Evolutionary conservation across 2,888 invertebrate genomes (phyloP).

Genomic region (Brenthis hecate): DNA sequence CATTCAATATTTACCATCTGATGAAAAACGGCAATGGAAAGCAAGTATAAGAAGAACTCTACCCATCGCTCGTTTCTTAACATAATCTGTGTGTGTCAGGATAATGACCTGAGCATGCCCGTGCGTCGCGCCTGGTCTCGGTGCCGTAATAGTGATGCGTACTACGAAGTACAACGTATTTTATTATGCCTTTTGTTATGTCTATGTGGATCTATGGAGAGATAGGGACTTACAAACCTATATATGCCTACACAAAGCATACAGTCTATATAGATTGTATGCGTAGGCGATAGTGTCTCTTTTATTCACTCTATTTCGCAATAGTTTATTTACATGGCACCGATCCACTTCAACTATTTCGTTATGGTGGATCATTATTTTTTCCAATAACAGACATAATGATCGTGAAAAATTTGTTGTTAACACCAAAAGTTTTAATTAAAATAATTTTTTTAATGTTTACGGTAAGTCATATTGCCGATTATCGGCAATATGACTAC

Average conservation of each 20-base stretch:
- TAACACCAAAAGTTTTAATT: too few relatives aligned
- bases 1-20: not conserved
- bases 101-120: conserved; percentile 48
- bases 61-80: conserved; percentile 26
- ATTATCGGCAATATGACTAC: too few relatives aligned
- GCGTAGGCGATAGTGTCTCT: conserved; percentile 16
- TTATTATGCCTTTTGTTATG: conserved; percentile 38
- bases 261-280: conserved; percentile 5
- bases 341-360: conserved; percentile 3
- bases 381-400: conserved; percentile 1
- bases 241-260: not conserved
- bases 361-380: not conserved
- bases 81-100: conserved; percentile 42
- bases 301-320: conserved; percentile 17
- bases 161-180: conserved; percentile 42
- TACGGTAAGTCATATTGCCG: too few relatives aligned
- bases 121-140: conserved; percentile 41
- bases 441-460: too few relatives aligned
- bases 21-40: conserved; percentile 24
- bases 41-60: conserved; percentile 1
- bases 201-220: conserved; percentile 27
- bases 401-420: not conserved
- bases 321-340: conserved; percentile 20
- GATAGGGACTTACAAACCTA: conserved; percentile 22
- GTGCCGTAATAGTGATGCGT: conserved; percentile 42